Base-by-base conservation (phyloP, 2,797 vertebrate species). In the Rhynchonycteris naso region DNA sequence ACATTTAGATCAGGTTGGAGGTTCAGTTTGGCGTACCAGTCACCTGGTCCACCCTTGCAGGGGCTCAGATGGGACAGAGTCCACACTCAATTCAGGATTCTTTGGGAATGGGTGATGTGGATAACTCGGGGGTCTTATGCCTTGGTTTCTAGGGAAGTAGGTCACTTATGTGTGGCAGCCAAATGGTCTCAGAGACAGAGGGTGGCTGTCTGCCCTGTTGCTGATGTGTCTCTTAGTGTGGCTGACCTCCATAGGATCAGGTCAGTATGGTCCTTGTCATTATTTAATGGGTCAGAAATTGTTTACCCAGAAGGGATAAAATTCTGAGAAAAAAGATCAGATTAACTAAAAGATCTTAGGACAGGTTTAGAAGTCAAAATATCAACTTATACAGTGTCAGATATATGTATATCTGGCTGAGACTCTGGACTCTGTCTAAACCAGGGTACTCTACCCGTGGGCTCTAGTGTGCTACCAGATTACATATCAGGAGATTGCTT, bases 281-380 rank as follows among this genome's bases (percentile, higher is more conserved):
- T 66, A 33, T 91, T 58, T 87, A 59, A 50, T 79, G 61, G 54
- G 80, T 74, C 38, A 81, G 71, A 76, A 95, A 52, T 69, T 72
- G 56, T 33, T 90, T 72, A 80, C 35, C 7, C 12, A 56, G 65
- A 91, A 89, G 59, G 93, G 38, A 75, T 33, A 79, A 35, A 79
- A 74, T 87, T 86, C 38, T 87, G 88, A 95, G 84, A 80, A 95
- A 76, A 91, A 90, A 93, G 82, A 47, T 83, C 28, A 65, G 24
- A 38, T 65, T 82, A 89, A 91, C 52, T 28, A 52, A 69, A 87
- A 88, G 47, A 54, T 52, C 21, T 85, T 65, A 94, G 72, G 54
- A 58, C 58, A 82, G 30, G 14, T 56, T 88, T 66, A 12, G 66
- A 91, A 88, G 47, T 80, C 93, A 91, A 28, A 93, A 93, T 78